phyloP scores from a whole-genome alignment of 2,797 vertebrate species.

The Macropodus opercularis region DNA sequence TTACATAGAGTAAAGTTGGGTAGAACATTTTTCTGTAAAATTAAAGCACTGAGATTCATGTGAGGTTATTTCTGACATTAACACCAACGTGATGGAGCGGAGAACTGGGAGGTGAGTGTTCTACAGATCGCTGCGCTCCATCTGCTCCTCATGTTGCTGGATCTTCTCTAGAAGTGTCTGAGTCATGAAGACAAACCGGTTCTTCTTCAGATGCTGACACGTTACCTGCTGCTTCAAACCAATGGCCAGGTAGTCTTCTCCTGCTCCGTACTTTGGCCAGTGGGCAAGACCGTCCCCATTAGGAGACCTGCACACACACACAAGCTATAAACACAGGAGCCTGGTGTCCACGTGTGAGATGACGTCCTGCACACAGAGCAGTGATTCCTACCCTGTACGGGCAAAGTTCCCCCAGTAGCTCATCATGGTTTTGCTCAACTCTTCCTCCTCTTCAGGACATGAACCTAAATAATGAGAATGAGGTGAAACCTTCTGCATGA shows the following conservation, averaged over 20 bases:
- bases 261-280: constrained; percentile 83
- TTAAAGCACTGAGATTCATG: too few species aligned
- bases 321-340: neutral
- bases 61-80: too few species aligned
- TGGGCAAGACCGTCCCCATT: constrained; percentile 77
- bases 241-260: constrained; percentile 79
- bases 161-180: constrained; percentile 65
- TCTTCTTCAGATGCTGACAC: constrained; percentile 74
- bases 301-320: constrained; percentile 79
- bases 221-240: constrained; percentile 56
- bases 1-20: too few species aligned
- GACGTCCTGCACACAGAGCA: neutral
- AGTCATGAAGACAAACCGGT: constrained; percentile 73
- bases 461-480: constrained; percentile 38
- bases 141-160: constrained; percentile 29
- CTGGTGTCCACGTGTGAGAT: neutral
- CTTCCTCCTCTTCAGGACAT: constrained; percentile 77
- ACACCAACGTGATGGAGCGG: too few species aligned
- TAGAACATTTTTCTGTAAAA: too few species aligned
- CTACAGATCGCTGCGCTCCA: constrained; percentile 60
- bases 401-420: constrained; percentile 88
- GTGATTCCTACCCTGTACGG: constrained; percentile 79
- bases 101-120: too few species aligned
- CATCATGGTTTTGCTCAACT: constrained; percentile 80
- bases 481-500: constrained; percentile 1